A percentile compares a stretch with the other conserved stretches of the same genome.
phyloP scores from a whole-genome alignment of 2,888 invertebrate species.

The Aphrophora alni region DNA sequence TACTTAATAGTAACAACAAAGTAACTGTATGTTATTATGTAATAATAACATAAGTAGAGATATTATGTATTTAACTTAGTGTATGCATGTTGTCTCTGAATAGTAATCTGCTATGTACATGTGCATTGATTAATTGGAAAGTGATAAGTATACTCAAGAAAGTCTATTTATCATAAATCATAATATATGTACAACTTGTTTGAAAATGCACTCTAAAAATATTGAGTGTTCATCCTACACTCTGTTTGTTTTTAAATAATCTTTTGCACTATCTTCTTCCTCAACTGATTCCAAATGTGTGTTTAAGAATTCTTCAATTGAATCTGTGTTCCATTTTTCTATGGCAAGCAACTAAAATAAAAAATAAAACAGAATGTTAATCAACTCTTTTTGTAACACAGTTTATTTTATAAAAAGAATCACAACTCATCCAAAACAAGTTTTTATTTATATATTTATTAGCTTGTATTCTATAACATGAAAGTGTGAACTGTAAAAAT shows the following conservation, averaged over 20 bases:
- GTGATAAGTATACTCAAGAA: no score
- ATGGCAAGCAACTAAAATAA: constrained; percentile 77
- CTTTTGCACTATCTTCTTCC: constrained; percentile 43
- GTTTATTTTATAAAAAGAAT: not conserved
- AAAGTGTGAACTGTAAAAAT: no score
- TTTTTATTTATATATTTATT: constrained; percentile 83
- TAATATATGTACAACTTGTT: no score
- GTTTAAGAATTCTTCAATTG: constrained; percentile 94
- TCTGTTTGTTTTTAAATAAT: constrained; percentile 52
- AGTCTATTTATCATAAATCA: no score
- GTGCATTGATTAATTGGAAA: no score
- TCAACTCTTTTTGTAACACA: not conserved
- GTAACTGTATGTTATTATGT: no score
- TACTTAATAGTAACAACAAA: no score
- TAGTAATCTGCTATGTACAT: no score
- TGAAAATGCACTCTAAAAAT: not conserved
- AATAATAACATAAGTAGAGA: no score
- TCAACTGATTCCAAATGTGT: constrained; percentile 70
- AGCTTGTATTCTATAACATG: no score
- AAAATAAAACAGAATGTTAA: not conserved
- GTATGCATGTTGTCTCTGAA: no score
- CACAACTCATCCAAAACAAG: constrained; percentile 67
- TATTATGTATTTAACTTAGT: no score
- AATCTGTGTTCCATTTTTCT: constrained; percentile 98
- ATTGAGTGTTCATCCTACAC: constrained; percentile 44